A percentile compares a stretch with the other conserved stretches of the same genome.
phyloP scores from a whole-genome alignment of 2,113 vertebrate genomes.

The Paramisgurnus dabryanus region DNA sequence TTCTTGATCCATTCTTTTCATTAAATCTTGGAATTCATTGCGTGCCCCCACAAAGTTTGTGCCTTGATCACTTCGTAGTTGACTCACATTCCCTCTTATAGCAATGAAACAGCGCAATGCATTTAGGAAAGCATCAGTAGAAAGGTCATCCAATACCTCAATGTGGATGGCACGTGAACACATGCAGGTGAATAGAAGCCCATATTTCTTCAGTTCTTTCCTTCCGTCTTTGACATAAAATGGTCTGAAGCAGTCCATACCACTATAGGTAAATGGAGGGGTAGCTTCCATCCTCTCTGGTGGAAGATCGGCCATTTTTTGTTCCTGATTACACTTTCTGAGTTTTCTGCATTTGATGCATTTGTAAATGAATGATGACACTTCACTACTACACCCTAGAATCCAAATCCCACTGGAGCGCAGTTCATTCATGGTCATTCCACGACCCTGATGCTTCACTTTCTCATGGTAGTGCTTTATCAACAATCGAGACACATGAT shows the following conservation, averaged over 20 bases:
- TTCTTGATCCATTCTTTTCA: neutral
- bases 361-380: neutral
- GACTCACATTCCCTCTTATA: neutral
- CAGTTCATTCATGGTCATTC: slow-evolving; percentile 13
- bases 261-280: slow-evolving; percentile 15
- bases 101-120: neutral
- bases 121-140: slow-evolving; percentile 5
- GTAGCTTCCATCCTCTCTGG: slow-evolving; percentile 36
- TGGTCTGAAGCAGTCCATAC: slow-evolving; percentile 22
- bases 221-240: slow-evolving; percentile 16
- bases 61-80: neutral
- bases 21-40: neutral
- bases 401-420: slow-evolving; percentile 26
- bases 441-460: slow-evolving; percentile 32
- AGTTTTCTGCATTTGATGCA: neutral
- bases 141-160: neutral
- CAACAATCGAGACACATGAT: slow-evolving; percentile 29
- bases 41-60: neutral
- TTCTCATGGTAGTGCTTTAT: slow-evolving; percentile 37
- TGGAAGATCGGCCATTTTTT: slow-evolving; percentile 24
- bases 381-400: slow-evolving; percentile 14
- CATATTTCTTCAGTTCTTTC: neutral
- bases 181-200: slow-evolving; percentile 3
- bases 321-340: slow-evolving; percentile 19
- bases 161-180: neutral